A percentile compares a stretch with the other conserved stretches of the same genome.
Evolutionary conservation across 2,797 vertebrate genomes (phyloP).

Genomic region (Enteromius argenteus): DNA sequence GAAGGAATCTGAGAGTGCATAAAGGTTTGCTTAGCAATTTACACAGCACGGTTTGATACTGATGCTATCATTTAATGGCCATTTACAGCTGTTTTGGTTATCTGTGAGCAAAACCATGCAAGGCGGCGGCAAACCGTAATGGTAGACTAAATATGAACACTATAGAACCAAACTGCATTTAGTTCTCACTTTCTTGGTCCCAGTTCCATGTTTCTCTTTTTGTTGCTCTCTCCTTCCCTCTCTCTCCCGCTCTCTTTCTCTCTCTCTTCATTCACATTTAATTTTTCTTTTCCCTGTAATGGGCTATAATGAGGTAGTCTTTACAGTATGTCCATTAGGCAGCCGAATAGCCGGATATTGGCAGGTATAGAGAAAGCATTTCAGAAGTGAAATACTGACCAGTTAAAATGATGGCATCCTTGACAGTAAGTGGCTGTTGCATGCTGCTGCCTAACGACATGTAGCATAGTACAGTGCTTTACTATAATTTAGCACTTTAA

Average conservation of each 20-base stretch:
- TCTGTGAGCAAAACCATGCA: slow-evolving; percentile 30
- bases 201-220: neutral
- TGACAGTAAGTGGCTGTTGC: slow-evolving; percentile 63
- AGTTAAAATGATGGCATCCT: slow-evolving; percentile 61
- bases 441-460: slow-evolving; percentile 43
- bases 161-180: neutral
- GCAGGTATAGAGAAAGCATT: slow-evolving; percentile 64
- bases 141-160: slow-evolving; percentile 28
- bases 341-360: slow-evolving; percentile 62
- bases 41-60: neutral
- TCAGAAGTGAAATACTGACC: slow-evolving; percentile 59
- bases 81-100: slow-evolving; percentile 29
- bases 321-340: slow-evolving; percentile 67
- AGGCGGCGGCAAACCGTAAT: slow-evolving; percentile 18
- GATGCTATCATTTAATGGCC: slow-evolving; percentile 36
- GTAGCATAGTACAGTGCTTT: slow-evolving; percentile 25
- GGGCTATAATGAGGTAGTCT: slow-evolving; percentile 65
- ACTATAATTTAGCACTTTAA: slow-evolving; percentile 37
- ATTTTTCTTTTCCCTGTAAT: slow-evolving; percentile 63
- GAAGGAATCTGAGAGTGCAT: slow-evolving; percentile 10
- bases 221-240: neutral
- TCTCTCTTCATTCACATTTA: slow-evolving; percentile 53
- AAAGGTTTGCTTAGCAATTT: slow-evolving; percentile 20
- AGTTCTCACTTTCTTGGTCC: slow-evolving; percentile 1
- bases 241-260: neutral